Base-by-base conservation (phyloP, 2,888 invertebrate genomes). In the Gastracanthus pulcherrimus region DNA sequence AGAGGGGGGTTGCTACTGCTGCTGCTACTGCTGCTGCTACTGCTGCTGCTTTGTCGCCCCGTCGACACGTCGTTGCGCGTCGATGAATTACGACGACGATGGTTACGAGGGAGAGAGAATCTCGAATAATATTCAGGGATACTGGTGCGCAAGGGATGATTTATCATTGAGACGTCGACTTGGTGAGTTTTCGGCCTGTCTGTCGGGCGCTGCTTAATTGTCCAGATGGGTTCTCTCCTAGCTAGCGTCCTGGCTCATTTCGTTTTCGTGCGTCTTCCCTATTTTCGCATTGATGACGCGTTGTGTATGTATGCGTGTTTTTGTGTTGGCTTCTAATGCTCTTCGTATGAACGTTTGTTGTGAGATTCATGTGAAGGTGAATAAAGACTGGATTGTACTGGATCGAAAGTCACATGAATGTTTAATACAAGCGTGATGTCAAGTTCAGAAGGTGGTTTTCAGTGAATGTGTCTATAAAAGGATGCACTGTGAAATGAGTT, bases 111-210 rank as follows among this genome's bases (percentile, higher is more conserved):
- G 29, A 48, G 58, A 13, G 67, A 48, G 66, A 38, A 38, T 13
- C n/a, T 58, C 11, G 69, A 55, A 67, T 16, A 34, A 66, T 70
- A 70, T 70, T 76, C 29, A 45, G 60, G 64, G 13, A 60, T 36
- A 41, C n/a, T n/a, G n/a, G n/a, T n/a, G 36, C 34, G 45, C 6
- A 23, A n/a, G 23, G 51, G 34, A 74, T 31, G 71, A 76, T 81
- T 81, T 81, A 76, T 81, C 60, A 71, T 67, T 51, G 75, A 55
- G 70, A 64, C 51, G 31, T 62, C 74, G 69, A 48, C 51, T 34
- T 60, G 58, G 55, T n/a, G 55, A 71, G 64, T 36, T 64, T 19
- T 69, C 45, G 69, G 16, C 60, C 60, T 6, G 7, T 23, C 55
- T 19, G 55, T 23, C 29, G 26, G 36, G 23, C 13, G 51, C 31